A percentile compares a stretch with the other conserved stretches of the same genome.
These are phyloP conservation scores for Tympanoctomys barrerae DNA, from an alignment of 2,797 vertebrate species.

Conservation along the genomic window DNA sequence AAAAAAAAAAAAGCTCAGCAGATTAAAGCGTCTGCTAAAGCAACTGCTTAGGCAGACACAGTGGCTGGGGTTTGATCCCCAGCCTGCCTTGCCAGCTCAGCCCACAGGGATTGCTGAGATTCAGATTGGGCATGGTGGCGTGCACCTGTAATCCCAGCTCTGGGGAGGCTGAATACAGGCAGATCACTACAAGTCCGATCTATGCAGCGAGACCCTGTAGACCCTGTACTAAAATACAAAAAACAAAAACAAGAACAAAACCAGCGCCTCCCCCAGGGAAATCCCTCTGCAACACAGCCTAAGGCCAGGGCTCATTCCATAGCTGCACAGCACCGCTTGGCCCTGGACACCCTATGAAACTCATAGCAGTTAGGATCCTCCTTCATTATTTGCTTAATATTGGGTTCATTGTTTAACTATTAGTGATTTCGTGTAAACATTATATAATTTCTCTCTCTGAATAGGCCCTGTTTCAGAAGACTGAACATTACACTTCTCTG, in stretches of 20 bases:
- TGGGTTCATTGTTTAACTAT: neutral
- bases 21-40: no score
- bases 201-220: no score
- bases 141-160: no score
- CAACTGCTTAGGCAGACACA: no score
- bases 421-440: conserved; percentile 31
- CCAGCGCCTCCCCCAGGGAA: neutral
- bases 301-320: neutral
- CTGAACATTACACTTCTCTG: neutral
- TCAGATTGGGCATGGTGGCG: no score
- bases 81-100: no score
- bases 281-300: neutral
- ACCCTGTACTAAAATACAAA: no score
- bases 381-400: neutral
- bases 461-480: neutral
- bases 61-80: no score
- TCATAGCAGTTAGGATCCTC: neutral
- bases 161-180: no score
- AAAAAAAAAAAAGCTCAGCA: no score
- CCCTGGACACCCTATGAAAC: neutral
- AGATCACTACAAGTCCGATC: no score
- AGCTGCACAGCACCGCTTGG: neutral
- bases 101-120: no score
- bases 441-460: neutral
- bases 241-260: neutral